These are phyloP conservation scores for Bembecia ichneumoniformis DNA, from an alignment of 2,888 invertebrate genomes.

Conservation along the genomic window DNA sequence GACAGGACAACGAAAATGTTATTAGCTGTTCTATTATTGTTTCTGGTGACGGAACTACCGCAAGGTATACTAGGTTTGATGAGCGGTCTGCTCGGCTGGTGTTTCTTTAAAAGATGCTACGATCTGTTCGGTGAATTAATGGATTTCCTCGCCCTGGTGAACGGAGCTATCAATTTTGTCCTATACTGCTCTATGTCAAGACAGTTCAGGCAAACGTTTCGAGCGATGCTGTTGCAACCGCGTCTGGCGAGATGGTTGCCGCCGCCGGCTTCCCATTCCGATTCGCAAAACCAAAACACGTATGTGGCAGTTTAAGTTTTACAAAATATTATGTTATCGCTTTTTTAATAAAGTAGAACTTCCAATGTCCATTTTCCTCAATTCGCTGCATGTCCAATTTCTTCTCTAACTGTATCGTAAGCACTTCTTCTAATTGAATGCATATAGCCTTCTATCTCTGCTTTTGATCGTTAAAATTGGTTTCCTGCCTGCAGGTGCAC, in stretches of 20 bases:
- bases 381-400: background rate
- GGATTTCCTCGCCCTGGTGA: conserved; percentile 91
- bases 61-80: conserved; percentile 82
- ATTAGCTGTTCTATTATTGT: conserved; percentile 87
- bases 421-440: background rate
- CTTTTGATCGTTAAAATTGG: conserved; percentile 18
- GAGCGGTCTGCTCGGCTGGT: conserved; percentile 76
- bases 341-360: too few relatives aligned
- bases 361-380: background rate
- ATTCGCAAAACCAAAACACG: conserved; percentile 77
- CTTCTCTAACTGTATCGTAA: background rate
- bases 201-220: conserved; percentile 88
- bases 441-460: background rate
- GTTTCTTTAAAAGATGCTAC: conserved; percentile 87
- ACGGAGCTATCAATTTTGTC: conserved; percentile 94
- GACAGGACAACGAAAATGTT: conserved; percentile 93
- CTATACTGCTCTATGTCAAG: conserved; percentile 95
- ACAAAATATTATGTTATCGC: too few relatives aligned
- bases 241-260: conserved; percentile 74
- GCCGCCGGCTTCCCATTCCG: conserved; percentile 72
- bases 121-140: conserved; percentile 86
- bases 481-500: conserved; percentile 54
- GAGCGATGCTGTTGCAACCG: conserved; percentile 78
- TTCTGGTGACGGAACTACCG: conserved; percentile 91
- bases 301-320: conserved; percentile 50